Base-by-base conservation (phyloP, 1,140 invertebrate genomes). In the Bacillus rossius region DNA sequence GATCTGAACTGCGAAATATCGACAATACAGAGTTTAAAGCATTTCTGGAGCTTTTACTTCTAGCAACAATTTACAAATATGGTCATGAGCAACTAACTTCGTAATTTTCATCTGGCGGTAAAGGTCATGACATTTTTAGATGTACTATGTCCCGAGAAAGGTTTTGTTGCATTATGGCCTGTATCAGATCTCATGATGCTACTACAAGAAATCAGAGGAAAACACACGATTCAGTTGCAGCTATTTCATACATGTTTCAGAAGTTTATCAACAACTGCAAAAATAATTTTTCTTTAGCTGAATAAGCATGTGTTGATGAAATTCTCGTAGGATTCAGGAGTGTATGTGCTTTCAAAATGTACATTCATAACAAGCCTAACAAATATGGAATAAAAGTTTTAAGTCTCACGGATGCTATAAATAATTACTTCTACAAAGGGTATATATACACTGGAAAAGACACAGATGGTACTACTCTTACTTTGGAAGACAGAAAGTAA, bases 301-400 rank as follows among this genome's bases (percentile, higher is more conserved):
- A 50, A 45, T 58, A 64, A 50, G 61, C 65, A 20, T 67, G 65
- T 42, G 65, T 76, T 29, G 74, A 77, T 65, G 74, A 77, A 67
- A 74, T 72, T 63, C 57, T 77, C 14, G 53, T 71, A 16, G 51
- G 60, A 34, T 76, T 73, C 61, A 48, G 67, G 42, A 75, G 74
- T 19, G 60, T 66, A 22, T 75, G 71, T 53, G 19, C 20, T 23
- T 78, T 77, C 57, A 62, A 68, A 45, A 65, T 72, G 48, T 77
- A 76, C 61, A 75, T 79, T 25, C 71, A 73, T 5, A 68, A 67
- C 40, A 78, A 79, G 69, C 75, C 77, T 1, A 67, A 65, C 41
- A 77, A 75, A 58, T 77, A 73, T 61, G 74, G 69, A 13, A 55
- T 71, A 52, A 70, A 69, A 58, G 23, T 76, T 42, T 37, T 67